phyloP scores from a whole-genome alignment of 2,113 vertebrate species.

The Phylloscopus trochilus region DNA sequence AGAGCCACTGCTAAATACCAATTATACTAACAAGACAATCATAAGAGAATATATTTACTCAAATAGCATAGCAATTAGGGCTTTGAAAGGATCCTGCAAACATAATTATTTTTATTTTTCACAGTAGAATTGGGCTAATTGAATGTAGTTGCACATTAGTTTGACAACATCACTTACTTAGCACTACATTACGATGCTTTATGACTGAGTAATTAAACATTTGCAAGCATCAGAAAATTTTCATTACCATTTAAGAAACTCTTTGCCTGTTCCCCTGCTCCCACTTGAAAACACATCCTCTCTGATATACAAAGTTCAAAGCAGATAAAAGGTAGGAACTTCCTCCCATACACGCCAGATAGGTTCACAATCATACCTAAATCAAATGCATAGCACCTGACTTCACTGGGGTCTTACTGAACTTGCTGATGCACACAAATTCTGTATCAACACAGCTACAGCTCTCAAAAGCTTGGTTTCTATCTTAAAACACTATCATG shows the following conservation, averaged over 20 bases:
- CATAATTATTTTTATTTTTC: not conserved
- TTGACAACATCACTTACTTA: not conserved
- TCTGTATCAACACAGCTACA: not conserved
- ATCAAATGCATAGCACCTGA: not conserved
- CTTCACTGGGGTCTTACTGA: not conserved
- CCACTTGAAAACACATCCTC: not conserved
- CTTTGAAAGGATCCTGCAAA: not conserved
- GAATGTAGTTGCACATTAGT: not conserved
- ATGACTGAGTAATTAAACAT: not conserved
- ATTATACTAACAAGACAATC: not conserved
- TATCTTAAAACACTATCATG: not conserved
- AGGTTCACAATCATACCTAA: not conserved
- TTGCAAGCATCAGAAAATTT: not conserved
- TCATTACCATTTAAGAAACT: not conserved
- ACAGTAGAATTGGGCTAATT: not conserved
- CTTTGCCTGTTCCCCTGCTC: not conserved
- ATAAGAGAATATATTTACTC: not conserved
- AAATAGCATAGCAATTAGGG: not conserved
- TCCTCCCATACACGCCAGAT: not conserved
- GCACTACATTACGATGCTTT: not conserved
- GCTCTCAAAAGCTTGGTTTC: not conserved
- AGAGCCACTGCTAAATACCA: not conserved
- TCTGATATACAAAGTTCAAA: not conserved
- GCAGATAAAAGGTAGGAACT: not conserved
- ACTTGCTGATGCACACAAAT: not conserved